Conservation (phyloP, 1,140 invertebrate genomes). For the Drosophila rhopaloa region DNA sequence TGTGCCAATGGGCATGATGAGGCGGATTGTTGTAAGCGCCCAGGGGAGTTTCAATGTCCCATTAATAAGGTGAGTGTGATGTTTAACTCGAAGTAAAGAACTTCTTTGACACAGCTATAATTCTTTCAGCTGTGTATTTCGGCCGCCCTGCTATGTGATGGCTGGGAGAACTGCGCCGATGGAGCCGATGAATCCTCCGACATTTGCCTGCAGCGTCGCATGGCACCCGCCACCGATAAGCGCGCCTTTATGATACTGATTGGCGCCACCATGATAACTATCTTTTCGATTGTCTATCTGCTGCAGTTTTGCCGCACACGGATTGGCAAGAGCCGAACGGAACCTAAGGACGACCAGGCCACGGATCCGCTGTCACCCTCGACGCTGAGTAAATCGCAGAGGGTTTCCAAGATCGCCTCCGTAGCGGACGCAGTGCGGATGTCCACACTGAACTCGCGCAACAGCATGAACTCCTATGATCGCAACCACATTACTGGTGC, state of each 20-base stretch:
- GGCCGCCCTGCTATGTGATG: slow-evolving; percentile 87
- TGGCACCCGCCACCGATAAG: slow-evolving; percentile 84
- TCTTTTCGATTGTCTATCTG: slow-evolving; percentile 85
- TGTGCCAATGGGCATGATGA: slow-evolving; percentile 90
- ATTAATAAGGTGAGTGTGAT: slow-evolving; percentile 84
- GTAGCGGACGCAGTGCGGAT: slow-evolving; percentile 87
- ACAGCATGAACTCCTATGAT: slow-evolving; percentile 89
- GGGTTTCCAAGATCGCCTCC: slow-evolving; percentile 84
- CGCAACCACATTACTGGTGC: slow-evolving; percentile 93
- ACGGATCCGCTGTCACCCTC: slow-evolving; percentile 87
- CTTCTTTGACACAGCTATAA: not conserved
- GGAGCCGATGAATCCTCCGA: slow-evolving; percentile 89
- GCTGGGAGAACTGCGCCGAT: slow-evolving; percentile 90
- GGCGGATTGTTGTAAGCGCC: slow-evolving; percentile 86
- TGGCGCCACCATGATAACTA: slow-evolving; percentile 85
- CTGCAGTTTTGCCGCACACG: slow-evolving; percentile 85
- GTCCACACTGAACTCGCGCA: slow-evolving; percentile 88
- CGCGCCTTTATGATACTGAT: slow-evolving; percentile 85
- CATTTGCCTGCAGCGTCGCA: slow-evolving; percentile 85
- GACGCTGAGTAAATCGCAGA: slow-evolving; percentile 85
- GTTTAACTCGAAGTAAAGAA: slow-evolving; percentile 23
- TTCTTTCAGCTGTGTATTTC: slow-evolving; percentile 86
- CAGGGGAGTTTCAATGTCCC: slow-evolving; percentile 88
- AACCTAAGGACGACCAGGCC: slow-evolving; percentile 86
- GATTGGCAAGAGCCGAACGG: slow-evolving; percentile 85